Conservation (phyloP, 2,113 vertebrate genomes). For the Nanorana parkeri region DNA sequence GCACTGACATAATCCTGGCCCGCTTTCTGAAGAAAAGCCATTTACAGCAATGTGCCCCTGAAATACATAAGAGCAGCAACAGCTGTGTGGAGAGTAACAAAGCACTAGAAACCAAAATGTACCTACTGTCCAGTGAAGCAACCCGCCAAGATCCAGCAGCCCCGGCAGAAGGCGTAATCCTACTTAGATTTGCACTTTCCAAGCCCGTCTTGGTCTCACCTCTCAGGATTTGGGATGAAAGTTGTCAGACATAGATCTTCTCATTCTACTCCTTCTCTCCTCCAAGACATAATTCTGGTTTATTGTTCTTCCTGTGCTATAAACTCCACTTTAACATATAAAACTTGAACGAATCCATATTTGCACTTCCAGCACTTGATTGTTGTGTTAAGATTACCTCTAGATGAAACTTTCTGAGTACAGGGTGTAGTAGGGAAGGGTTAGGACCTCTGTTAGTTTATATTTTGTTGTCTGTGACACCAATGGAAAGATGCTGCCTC, state of each 20-base stretch:
- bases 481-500: no score
- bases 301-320: slow-evolving; percentile 20
- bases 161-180: slow-evolving; percentile 39
- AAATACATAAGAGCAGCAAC: slow-evolving; percentile 40
- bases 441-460: no score
- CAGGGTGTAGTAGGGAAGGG: no score
- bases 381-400: not conserved
- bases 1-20: slow-evolving; percentile 47
- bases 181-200: slow-evolving; percentile 45
- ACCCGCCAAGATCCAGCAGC: slow-evolving; percentile 42
- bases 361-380: not conserved
- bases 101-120: slow-evolving; percentile 41
- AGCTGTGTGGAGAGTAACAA: slow-evolving; percentile 58
- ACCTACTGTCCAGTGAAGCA: slow-evolving; percentile 21
- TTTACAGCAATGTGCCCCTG: slow-evolving; percentile 14
- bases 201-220: slow-evolving; percentile 19
- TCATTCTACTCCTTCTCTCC: slow-evolving; percentile 12
- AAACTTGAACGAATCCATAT: not conserved
- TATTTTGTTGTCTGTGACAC: no score
- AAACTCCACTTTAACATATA: slow-evolving; percentile 11
- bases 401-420: no score
- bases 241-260: slow-evolving; percentile 22
- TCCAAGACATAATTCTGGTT: slow-evolving; percentile 32
- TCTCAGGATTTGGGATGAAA: slow-evolving; percentile 28
- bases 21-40: slow-evolving; percentile 25